Percentiles rank a stretch among this genome's conserved stretches.
These are phyloP conservation scores for Pipistrellus nathusii DNA, from an alignment of 2,797 vertebrate genomes.

Conservation along the genomic window DNA sequence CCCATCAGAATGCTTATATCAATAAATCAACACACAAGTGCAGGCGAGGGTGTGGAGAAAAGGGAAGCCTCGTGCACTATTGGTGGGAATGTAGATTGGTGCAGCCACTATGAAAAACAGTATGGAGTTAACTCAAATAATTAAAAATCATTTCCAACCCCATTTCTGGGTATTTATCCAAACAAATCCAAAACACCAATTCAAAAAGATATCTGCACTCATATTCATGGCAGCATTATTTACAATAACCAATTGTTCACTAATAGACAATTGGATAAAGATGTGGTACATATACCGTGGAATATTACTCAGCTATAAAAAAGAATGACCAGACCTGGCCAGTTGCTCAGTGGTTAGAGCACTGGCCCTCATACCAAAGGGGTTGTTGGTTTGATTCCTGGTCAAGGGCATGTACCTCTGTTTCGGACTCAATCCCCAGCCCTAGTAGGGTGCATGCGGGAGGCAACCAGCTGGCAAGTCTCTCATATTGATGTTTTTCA, in stretches of 20 bases:
- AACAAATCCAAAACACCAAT: neutral
- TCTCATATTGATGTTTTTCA: no score
- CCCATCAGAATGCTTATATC: neutral
- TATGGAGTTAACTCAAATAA: neutral
- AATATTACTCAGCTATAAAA: neutral
- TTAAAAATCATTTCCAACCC: neutral
- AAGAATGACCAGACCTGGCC: neutral
- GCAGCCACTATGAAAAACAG: neutral
- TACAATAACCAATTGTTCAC: neutral
- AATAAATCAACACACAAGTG: neutral
- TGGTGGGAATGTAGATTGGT: neutral
- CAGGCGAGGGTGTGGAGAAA: neutral
- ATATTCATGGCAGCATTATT: neutral
- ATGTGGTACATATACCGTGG: neutral
- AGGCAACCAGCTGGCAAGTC: no score
- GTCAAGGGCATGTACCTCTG: no score
- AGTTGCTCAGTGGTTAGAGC: no score
- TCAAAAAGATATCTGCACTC: neutral
- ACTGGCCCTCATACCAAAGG: no score
- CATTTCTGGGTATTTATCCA: neutral
- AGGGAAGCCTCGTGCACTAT: neutral
- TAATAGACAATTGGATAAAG: neutral
- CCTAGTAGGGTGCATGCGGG: no score
- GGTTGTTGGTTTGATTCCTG: no score
- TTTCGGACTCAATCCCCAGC: no score